Conservation (phyloP, 2,797 vertebrate species). For the Vespertilio murinus region DNA sequence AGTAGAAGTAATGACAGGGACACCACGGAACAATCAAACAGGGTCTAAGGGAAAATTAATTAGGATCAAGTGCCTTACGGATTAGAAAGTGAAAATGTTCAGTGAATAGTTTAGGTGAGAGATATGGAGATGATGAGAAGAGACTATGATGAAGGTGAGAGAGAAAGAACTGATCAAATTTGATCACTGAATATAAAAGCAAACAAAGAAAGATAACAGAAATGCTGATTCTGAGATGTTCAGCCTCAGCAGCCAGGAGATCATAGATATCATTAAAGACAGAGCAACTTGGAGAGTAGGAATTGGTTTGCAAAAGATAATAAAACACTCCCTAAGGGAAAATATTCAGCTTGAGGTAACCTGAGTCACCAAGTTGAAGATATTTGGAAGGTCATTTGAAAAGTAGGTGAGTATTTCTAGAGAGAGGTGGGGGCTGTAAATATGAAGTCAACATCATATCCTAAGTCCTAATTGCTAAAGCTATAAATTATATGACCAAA, state of each 20-base stretch:
- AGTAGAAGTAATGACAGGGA: neutral
- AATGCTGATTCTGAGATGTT: neutral
- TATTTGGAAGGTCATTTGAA: neutral
- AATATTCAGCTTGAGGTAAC: neutral
- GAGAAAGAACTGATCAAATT: neutral
- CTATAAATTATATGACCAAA: neutral
- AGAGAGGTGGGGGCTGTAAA: neutral
- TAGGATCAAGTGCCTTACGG: neutral
- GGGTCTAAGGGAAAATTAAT: neutral
- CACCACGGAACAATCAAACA: neutral
- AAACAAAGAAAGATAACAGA: neutral
- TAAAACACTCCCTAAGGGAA: neutral
- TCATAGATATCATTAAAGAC: neutral
- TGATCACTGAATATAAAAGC: neutral
- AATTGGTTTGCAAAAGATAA: neutral
- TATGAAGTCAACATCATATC: rapidly evolving
- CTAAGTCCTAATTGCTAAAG: neutral
- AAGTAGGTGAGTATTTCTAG: neutral
- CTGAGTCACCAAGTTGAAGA: neutral
- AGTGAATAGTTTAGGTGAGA: neutral
- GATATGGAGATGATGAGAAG: neutral
- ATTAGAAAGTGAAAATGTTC: neutral
- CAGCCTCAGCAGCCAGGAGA: neutral
- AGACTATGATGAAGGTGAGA: neutral
- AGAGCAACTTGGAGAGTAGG: neutral